Base-by-base conservation (phyloP, 1,140 invertebrate genomes). In the Liolophura sinensis region DNA sequence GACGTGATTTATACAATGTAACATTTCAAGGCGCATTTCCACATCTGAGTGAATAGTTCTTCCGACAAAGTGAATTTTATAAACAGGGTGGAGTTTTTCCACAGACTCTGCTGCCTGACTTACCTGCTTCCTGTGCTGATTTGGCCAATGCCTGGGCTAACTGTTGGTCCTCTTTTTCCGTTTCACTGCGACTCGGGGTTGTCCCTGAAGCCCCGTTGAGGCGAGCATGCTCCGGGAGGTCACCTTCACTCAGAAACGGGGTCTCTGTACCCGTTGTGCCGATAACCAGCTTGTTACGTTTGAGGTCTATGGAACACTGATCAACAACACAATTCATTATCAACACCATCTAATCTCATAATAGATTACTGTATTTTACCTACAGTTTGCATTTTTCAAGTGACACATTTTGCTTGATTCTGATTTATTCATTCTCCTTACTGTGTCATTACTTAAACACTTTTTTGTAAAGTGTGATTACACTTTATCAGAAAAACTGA, bases 261-360 rank as follows among this genome's bases (percentile, higher is more conserved):
- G 96, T 97, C 83, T 94, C 92, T 0, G 94, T 96, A 25, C 93
- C 94, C 0, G 95, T 97, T 0, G 95, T 97, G n/a, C 96, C 96
- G 76, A 98, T 98, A 51, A 89, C 88, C 24, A 99, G 86, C 0
- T 95, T 88, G 85, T 96, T 97, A 60, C 88, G 88, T 78, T 94
- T 93, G 63, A 99, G 85, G 84, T 99, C 96, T 76, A 99, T 97
- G 70, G 90, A 91, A 87, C 96, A 98, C 90, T 93, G 79, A 60
- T 69, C 78, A 67, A 62, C 22, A 59, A 46, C 51, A 60, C 24
- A 64, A 27, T 22, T 11, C 11, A 25, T 54, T 11, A 22, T 9
- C 11, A 54, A 40, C 31, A 40, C 9, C 31, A 40, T 40, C 3
- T 9, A n/a, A 40, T 40, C 31, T 9, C 31, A 40, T 9, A 9